phyloP scores from a whole-genome alignment of 37 sponge, comb jelly and placozoan genomes.

The Spongilla lacustris region DNA sequence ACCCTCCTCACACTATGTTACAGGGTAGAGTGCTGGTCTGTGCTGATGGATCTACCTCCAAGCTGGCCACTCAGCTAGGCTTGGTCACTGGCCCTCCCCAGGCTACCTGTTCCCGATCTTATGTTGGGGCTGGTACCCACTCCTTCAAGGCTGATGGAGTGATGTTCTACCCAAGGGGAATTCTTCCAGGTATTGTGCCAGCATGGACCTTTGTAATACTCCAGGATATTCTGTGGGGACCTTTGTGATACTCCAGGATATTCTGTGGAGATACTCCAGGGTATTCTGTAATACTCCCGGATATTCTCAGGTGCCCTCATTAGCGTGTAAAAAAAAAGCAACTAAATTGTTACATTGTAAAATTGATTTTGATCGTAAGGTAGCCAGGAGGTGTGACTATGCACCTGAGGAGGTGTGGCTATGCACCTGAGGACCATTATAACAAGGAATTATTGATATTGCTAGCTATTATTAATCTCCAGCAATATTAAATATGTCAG shows the following conservation, averaged over 20 bases:
- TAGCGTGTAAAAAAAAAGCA: too few relatives aligned
- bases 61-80: constrained; percentile 50
- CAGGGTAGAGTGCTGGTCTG: constrained; percentile 62
- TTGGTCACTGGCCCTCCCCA: constrained; percentile 49
- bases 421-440: too few relatives aligned
- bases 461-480: too few relatives aligned
- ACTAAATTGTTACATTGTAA: too few relatives aligned
- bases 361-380: too few relatives aligned
- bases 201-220: neutral
- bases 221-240: neutral
- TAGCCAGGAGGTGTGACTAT: too few relatives aligned
- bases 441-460: too few relatives aligned
- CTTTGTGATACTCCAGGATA: neutral
- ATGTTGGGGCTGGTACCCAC: constrained; percentile 61
- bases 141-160: constrained; percentile 76
- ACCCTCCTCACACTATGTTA: neutral
- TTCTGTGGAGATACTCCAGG: too few relatives aligned
- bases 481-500: too few relatives aligned
- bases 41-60: constrained; percentile 71
- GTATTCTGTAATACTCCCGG: too few relatives aligned
- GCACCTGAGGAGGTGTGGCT: too few relatives aligned
- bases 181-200: constrained; percentile 52
- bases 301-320: too few relatives aligned
- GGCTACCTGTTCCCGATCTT: constrained; percentile 53
- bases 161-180: constrained; percentile 35